A percentile compares a stretch with the other conserved stretches of the same genome.
Evolutionary conservation across 2,113 vertebrate genomes (phyloP).

Genomic region (Daubentonia madagascariensis): DNA sequence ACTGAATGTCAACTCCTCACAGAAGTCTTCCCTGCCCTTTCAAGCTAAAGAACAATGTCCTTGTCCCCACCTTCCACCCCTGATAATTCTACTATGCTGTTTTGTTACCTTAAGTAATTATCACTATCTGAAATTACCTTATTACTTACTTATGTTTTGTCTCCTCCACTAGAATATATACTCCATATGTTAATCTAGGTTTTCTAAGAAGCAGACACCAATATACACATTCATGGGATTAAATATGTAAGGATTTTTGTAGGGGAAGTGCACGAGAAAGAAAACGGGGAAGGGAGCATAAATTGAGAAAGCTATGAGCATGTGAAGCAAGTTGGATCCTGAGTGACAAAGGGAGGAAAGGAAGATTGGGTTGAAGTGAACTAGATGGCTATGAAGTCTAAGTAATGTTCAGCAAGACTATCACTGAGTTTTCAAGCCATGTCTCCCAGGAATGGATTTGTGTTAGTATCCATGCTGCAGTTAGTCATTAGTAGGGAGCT

Average conservation of each 20-base stretch:
- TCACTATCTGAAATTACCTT: background rate
- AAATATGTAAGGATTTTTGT: background rate
- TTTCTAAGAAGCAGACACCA: background rate
- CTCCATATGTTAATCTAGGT: background rate
- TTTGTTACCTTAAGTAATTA: background rate
- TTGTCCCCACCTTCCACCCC: too few relatives aligned
- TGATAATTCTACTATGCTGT: background rate
- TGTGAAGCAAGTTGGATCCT: background rate
- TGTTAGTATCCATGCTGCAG: background rate
- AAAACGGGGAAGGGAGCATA: background rate
- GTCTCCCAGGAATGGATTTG: background rate
- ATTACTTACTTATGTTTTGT: background rate
- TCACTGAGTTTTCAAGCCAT: background rate
- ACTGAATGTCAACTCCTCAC: background rate
- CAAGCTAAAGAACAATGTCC: background rate
- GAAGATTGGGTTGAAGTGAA: background rate
- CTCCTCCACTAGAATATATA: background rate
- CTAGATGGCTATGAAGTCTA: background rate
- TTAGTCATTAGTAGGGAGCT: background rate
- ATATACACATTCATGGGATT: background rate
- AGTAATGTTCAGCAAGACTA: background rate
- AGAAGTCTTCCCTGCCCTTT: background rate
- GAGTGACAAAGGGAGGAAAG: background rate
- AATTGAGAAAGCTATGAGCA: background rate
- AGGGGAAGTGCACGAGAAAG: background rate